A percentile compares a stretch with the other conserved stretches of the same genome.
phyloP scores from a whole-genome alignment of 1,140 invertebrate genomes.

The Panagrolaimus sp. region DNA sequence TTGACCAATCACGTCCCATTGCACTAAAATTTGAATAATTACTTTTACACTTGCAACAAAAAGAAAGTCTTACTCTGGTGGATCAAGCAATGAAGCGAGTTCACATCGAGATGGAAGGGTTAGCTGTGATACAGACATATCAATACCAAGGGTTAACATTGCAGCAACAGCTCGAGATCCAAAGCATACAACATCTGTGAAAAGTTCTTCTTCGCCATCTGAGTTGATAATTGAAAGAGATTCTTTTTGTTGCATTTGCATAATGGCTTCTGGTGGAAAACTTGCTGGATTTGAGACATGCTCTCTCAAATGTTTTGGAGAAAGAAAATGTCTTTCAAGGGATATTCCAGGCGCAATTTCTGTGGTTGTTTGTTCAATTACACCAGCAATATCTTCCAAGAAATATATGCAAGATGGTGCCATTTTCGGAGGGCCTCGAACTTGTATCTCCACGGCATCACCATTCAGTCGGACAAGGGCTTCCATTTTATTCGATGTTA shows the following conservation, averaged over 20 bases:
- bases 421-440: constrained; percentile 67
- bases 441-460: constrained; percentile 65
- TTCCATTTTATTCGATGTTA: constrained; percentile 70
- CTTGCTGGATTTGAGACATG: constrained; percentile 57
- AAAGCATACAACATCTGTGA: constrained; percentile 69
- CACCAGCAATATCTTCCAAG: constrained; percentile 69
- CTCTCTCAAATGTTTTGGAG: constrained; percentile 51
- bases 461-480: constrained; percentile 69
- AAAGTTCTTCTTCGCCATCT: constrained; percentile 65
- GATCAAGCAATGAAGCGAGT: constrained; percentile 67
- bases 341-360: constrained; percentile 58
- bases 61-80: constrained; percentile 64
- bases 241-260: constrained; percentile 63
- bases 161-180: constrained; percentile 62
- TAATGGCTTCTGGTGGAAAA: constrained; percentile 64
- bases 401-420: constrained; percentile 66
- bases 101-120: constrained; percentile 62
- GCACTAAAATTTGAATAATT: constrained; percentile 45
- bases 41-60: too few species aligned
- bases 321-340: constrained; percentile 57
- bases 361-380: constrained; percentile 65
- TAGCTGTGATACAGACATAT: constrained; percentile 63
- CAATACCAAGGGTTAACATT: constrained; percentile 60
- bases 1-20: constrained; percentile 75
- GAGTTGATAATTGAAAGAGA: constrained; percentile 63